These are phyloP conservation scores for Hymenochirus boettgeri DNA, from an alignment of 2,113 vertebrate species.

Conservation along the genomic window DNA sequence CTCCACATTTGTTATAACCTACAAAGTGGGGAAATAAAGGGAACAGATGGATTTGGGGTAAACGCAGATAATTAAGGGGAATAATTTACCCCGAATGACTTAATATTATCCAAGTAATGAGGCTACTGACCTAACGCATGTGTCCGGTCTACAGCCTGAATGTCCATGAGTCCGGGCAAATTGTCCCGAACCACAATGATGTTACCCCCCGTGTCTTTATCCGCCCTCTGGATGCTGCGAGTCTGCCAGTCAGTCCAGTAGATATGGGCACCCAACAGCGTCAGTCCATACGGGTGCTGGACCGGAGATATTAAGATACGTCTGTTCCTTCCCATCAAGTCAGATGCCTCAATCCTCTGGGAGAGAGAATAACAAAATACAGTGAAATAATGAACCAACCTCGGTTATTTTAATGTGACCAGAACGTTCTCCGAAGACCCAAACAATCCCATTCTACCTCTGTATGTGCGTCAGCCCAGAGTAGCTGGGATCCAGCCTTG, in stretches of 20 bases:
- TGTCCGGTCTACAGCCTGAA: conserved; percentile 86
- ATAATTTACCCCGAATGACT: too few relatives aligned
- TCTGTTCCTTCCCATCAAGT: conserved; percentile 86
- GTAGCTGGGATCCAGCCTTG: conserved; percentile 79
- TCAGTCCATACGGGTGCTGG: conserved; percentile 95
- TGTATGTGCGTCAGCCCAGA: conserved; percentile 97
- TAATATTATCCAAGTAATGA: neutral
- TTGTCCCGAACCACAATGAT: conserved; percentile 85
- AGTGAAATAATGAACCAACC: too few relatives aligned
- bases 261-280: conserved; percentile 83
- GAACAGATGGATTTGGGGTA: neutral
- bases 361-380: too few relatives aligned
- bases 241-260: conserved; percentile 99
- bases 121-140: conserved; percentile 73
- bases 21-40: neutral
- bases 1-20: conserved; percentile 89
- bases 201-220: conserved; percentile 83
- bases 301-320: conserved; percentile 88
- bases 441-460: conserved; percentile 85
- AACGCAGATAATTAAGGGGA: neutral
- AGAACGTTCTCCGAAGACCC: too few relatives aligned
- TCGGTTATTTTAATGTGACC: too few relatives aligned
- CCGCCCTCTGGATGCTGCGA: conserved; percentile 91
- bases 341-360: conserved; percentile 85
- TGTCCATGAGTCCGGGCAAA: conserved; percentile 95